Conservation (phyloP, 2,888 invertebrate species). For the Tenthredo distinguenda region DNA sequence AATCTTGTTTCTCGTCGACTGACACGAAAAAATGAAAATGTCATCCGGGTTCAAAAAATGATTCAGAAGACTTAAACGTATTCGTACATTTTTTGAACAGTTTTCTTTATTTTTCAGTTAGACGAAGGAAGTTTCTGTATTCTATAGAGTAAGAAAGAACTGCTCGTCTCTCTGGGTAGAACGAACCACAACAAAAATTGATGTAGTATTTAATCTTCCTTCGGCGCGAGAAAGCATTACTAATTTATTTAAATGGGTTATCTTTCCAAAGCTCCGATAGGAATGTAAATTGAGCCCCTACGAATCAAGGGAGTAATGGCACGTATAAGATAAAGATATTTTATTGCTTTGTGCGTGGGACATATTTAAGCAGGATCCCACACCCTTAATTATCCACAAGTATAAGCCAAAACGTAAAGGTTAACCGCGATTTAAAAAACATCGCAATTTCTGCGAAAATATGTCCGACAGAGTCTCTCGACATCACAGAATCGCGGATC, state of each 20-base stretch:
- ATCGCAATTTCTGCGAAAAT: not conserved
- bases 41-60: not conserved
- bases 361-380: constrained; percentile 73
- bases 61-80: not conserved
- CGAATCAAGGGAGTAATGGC: constrained; percentile 77
- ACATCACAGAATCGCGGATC: not conserved
- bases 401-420: not conserved
- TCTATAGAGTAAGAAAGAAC: not conserved
- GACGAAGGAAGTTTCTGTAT: not conserved
- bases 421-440: not conserved
- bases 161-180: constrained; percentile 52
- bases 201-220: constrained; percentile 76
- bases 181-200: constrained; percentile 76
- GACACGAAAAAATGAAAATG: not conserved
- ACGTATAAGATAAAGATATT: constrained; percentile 77
- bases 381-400: constrained; percentile 36
- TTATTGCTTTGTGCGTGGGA: constrained; percentile 73
- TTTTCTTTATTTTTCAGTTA: not conserved
- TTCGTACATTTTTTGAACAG: not conserved
- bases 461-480: too few species aligned
- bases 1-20: not conserved
- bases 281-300: constrained; percentile 75
- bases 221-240: constrained; percentile 74
- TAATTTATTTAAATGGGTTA: constrained; percentile 78
- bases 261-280: constrained; percentile 77